These are phyloP conservation scores for Mylabris phalerata DNA, from an alignment of 1,140 invertebrate species.

Conservation along the genomic window DNA sequence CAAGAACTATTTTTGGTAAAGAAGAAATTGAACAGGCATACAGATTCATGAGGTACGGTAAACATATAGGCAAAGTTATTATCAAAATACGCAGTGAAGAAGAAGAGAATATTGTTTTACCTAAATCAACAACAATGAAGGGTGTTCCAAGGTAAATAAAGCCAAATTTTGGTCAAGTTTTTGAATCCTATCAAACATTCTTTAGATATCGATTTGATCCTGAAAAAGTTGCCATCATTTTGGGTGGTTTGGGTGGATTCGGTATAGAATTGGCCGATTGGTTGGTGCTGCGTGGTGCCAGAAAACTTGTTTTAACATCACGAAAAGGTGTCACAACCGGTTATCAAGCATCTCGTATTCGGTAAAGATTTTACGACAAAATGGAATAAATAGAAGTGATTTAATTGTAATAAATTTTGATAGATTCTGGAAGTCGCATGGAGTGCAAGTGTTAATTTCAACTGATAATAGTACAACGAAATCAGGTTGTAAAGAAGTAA, in stretches of 20 bases:
- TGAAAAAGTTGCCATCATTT: slow-evolving; percentile 51
- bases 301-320: slow-evolving; percentile 72
- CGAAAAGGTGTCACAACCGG: slow-evolving; percentile 69
- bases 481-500: slow-evolving; percentile 48
- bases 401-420: not conserved
- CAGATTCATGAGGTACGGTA: slow-evolving; percentile 72
- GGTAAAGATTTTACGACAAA: slow-evolving; percentile 33
- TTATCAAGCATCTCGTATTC: slow-evolving; percentile 64
- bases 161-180: no score
- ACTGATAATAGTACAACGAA: slow-evolving; percentile 45
- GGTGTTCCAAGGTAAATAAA: not conserved
- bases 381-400: no score
- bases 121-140: not conserved
- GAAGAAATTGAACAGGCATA: slow-evolving; percentile 61
- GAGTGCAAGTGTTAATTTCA: slow-evolving; percentile 45
- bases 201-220: slow-evolving; percentile 35
- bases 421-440: slow-evolving; percentile 51
- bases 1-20: slow-evolving; percentile 58
- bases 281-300: slow-evolving; percentile 76
- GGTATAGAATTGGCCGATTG: slow-evolving; percentile 67
- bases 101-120: slow-evolving; percentile 46
- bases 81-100: slow-evolving; percentile 72
- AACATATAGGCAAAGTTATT: slow-evolving; percentile 47
- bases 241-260: slow-evolving; percentile 82
- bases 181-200: no score